Base-by-base conservation (phyloP, 1,140 invertebrate genomes). In the Lucilia sericata region DNA sequence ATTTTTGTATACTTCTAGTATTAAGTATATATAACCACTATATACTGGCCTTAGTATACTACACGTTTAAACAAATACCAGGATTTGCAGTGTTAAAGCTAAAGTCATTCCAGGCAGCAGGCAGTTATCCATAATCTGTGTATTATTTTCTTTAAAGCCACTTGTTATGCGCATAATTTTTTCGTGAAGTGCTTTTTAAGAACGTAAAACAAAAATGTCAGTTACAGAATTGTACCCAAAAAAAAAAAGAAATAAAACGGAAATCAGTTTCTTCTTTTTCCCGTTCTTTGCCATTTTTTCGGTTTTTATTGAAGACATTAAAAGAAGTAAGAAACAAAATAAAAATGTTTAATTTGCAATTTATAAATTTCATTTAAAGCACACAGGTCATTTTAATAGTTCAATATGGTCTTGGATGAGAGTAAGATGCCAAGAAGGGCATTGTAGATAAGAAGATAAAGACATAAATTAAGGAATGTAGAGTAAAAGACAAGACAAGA, bases 141-240 rank as follows among this genome's bases (percentile, higher is more conserved):
- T 80, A 21, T 80, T 80, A 47, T 47, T 76, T 30, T 19, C 42
- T 80, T 80, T 49, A 19, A 80, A 80, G 47, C 76, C 42, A 49
- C 47, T 80, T 80, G 76, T n/a, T 80, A 80, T 80, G 76, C 76
- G 76, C 76, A 80, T 80, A 80, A 80, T 80, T 76, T 30, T 80
- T 80, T 80, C 42, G 42, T 80, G n/a, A 49, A 80, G 42, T 21
- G 47, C n/a, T 80, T 78, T 78, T 70, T 30, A 49, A 80, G 76
- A 21, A 80, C 42, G 42, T 80, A 49, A 80, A 80, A 80, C 21
- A 80, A 80, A 80, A 80, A 80, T 80, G 76, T 80, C 76, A 80
- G 42, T 49, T 21, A 21, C 76, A 80, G 76, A 21, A 70, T 21
- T 70, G 2, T 17, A 60, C 19, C 65, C 25, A 30, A 30, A 19